phyloP scores from a whole-genome alignment of 2,797 vertebrate genomes.

The Xiphorhynchus erythropygius region DNA sequence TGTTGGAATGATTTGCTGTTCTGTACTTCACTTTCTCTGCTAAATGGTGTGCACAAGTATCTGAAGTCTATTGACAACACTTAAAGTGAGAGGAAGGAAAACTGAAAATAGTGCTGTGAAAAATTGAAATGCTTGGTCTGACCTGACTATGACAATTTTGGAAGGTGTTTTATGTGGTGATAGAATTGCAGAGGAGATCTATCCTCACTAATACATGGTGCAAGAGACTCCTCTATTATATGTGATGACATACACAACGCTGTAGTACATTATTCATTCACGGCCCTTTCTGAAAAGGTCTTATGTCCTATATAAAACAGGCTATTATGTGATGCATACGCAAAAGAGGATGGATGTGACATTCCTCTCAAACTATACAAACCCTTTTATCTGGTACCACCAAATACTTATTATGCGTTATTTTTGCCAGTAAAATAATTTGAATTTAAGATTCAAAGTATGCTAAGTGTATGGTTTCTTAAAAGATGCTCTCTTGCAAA shows the following conservation, averaged over 20 bases:
- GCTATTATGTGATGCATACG: conserved; percentile 60
- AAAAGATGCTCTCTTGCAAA: background rate
- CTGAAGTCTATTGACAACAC: background rate
- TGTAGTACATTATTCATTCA: conserved; percentile 65
- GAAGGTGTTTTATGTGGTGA: conserved; percentile 38
- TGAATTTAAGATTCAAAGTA: background rate
- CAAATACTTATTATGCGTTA: background rate
- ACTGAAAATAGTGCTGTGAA: background rate
- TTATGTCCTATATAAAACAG: conserved; percentile 64
- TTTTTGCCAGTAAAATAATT: conserved; percentile 15
- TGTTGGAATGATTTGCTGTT: background rate
- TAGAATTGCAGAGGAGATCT: conserved; percentile 37
- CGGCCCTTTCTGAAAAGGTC: conserved; percentile 57
- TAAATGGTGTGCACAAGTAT: background rate
- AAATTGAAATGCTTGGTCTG: conserved; percentile 16
- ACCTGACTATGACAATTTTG: conserved; percentile 15
- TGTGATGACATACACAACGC: conserved; percentile 32
- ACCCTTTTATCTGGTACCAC: conserved; percentile 31
- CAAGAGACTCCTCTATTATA: conserved; percentile 32
- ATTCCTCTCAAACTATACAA: conserved; percentile 30
- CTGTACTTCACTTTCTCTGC: background rate
- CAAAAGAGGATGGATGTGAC: conserved; percentile 62
- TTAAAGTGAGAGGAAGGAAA: background rate
- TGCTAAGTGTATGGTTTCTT: background rate
- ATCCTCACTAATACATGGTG: conserved; percentile 12